Evolutionary conservation across 1,140 invertebrate species (phyloP), one percentile per base, ranked within the genome.

Genomic region (Diploscapter pachys): DNA sequence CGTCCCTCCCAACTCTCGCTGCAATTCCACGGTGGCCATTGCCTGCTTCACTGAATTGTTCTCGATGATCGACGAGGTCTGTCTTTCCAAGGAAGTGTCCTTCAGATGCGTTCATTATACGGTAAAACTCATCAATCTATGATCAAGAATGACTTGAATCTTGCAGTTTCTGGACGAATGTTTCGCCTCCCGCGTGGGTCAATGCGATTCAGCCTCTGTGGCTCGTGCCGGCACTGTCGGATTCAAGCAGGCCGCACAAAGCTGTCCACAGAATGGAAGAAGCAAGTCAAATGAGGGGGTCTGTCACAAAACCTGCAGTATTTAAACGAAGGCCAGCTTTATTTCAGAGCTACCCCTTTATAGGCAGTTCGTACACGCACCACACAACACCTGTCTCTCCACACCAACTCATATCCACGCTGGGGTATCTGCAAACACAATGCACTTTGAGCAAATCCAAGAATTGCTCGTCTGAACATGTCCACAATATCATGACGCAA

Each of bases 401-500:
- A 0, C 53, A 61, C 8, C 57, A 64, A 49, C 9, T 76, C 6
- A 61, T 70, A 53, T 72, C 59, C 56, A 54, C 67, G 11, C 64
- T 76, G 2, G 67, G 69, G 2, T 71, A 71, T 76, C 68, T 74
- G 4, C 70, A 76, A 66, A 63, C 69, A 0, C 68, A 76, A 49
- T 76, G 75, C 53, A 66, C 75, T 6, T 55, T 76, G 8, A 71
- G 68, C 49, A 49, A 59, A 9, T 55, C 54, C 57, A 67, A 71
- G 56, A 76, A 76, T n/a, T 76, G 75, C 48, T 76, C 75, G 48
- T 66, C 56, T 67, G 70, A 71, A 8, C 75, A 76, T 72, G 75
- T 76, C 0, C 68, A 76, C 56, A 66, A 76, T 57, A 72, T 72
- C 4, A 67, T 76, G 50, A 52, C 61, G 11, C 63, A 67, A 67